Conservation (phyloP, 2,888 invertebrate genomes). For the Muschampia plurimacula region DNA sequence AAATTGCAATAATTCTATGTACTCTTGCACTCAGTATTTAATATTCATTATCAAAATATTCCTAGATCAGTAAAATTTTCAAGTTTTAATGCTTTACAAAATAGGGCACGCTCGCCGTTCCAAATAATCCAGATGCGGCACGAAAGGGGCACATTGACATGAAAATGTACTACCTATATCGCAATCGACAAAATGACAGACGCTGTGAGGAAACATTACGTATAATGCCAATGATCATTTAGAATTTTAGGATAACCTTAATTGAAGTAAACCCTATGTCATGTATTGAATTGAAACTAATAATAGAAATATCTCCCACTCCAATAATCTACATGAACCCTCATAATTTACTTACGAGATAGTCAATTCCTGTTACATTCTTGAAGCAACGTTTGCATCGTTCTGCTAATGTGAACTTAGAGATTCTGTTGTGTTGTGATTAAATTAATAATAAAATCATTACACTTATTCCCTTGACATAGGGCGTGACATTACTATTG, state of each 20-base stretch:
- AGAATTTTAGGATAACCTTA: conserved; percentile 27
- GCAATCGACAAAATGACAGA: conserved; percentile 62
- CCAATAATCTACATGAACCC: neutral
- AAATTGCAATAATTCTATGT: no score
- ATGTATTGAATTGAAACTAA: conserved; percentile 25
- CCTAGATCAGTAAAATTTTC: neutral
- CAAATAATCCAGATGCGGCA: conserved; percentile 59
- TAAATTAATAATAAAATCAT: no score
- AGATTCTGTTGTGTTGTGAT: no score
- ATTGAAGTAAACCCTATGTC: neutral
- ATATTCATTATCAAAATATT: neutral
- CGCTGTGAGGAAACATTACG: conserved; percentile 53
- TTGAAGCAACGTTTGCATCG: neutral
- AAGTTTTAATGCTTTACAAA: conserved; percentile 61
- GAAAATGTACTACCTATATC: conserved; percentile 51
- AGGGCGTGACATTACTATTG: no score
- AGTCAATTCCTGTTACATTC: neutral
- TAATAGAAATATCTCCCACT: conserved; percentile 14
- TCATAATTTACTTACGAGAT: neutral
- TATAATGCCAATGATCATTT: conserved; percentile 14
- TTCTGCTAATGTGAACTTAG: neutral
- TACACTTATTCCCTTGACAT: no score
- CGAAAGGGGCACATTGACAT: conserved; percentile 25
- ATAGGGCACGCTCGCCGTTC: conserved; percentile 64
- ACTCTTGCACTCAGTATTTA: neutral